Evolutionary conservation across 2,888 invertebrate species (phyloP).

Genomic region (Pemphredon lugubris): DNA sequence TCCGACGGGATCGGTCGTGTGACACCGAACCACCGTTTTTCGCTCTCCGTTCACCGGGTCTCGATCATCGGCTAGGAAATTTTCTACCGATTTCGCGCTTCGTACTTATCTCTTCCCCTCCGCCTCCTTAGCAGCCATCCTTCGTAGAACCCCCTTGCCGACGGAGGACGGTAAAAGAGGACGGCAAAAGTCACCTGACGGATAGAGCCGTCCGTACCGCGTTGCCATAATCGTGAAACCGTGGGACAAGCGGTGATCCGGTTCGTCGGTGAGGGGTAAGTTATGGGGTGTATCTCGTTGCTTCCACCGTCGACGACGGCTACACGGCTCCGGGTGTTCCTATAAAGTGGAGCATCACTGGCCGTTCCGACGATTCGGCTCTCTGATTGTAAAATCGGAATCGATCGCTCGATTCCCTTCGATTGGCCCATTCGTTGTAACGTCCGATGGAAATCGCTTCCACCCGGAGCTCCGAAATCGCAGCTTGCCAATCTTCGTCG

Average conservation of each 20-base stretch:
- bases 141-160: background rate
- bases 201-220: conserved; percentile 9
- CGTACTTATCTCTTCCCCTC: conserved; percentile 1
- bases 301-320: conserved; percentile 24
- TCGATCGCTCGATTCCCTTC: conserved; percentile 60
- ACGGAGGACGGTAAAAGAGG: conserved; percentile 9
- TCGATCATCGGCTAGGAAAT: conserved; percentile 62
- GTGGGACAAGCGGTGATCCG: conserved; percentile 27
- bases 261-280: conserved; percentile 29
- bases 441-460: conserved; percentile 69
- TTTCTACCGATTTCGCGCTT: conserved; percentile 33
- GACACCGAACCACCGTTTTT: conserved; percentile 68
- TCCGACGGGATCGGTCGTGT: conserved; percentile 54
- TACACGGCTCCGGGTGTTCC: conserved; percentile 10
- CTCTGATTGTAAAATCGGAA: conserved; percentile 66
- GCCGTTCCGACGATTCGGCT: conserved; percentile 54
- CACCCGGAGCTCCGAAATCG: conserved; percentile 46
- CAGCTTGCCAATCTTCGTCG: conserved; percentile 66
- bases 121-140: background rate
- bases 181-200: conserved; percentile 16
- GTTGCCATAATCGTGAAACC: conserved; percentile 27
- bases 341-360: conserved; percentile 29
- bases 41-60: conserved; percentile 50
- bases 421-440: conserved; percentile 68
- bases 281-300: conserved; percentile 52